Base-by-base conservation (phyloP, 2,113 vertebrate genomes). In the Eulacestoma nigropectus region DNA sequence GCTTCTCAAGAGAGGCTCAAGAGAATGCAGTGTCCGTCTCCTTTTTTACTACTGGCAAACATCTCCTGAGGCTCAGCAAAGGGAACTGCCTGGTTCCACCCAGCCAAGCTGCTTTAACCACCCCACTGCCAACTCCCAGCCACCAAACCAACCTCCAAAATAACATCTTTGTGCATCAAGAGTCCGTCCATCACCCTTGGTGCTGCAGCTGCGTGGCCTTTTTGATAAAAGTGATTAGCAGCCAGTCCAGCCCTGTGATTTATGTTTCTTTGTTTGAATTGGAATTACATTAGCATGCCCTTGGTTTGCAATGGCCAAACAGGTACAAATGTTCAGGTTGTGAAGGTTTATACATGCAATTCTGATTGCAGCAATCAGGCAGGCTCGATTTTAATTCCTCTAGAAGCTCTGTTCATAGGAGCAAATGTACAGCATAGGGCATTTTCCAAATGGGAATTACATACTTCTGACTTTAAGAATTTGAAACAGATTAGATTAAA, bases 1-100 rank as follows among this genome's bases (percentile, higher is more conserved):
- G 49, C 73, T 52, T 69, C 59, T 52, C 23, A 32, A 30, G 56
- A 56, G 49, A 33, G n/a, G 21, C 59, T 65, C 17, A 30, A n/a
- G n/a, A n/a, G n/a, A n/a, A 10, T 30, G 57, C 14, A 32, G 16
- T 1, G 1, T 5, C 46, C 29, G 8, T 44, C 16, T 16, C 6
- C 8, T 39, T 59, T 64, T 42, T 27, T 5, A 35, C 17, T 23
- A 19, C 12, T 22, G 32, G 27, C 17, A 42, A 81, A 67, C 23
- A 1, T 21, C 52, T 75, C 55, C 55, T 4, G 41, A 52, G 47
- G n/a, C 53, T 42, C 42, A 57, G 55, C 5, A 26, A 41, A 57
- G 44, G 23, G 47, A 75, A 39, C 4, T 29, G 72, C 75, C 26
- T 1, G 1, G 8, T 2, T 50, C 14, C n/a, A 44, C n/a, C 53